Evolutionary conservation across 2,113 vertebrate genomes (phyloP).

Genomic region (Corydoras sp.): DNA sequence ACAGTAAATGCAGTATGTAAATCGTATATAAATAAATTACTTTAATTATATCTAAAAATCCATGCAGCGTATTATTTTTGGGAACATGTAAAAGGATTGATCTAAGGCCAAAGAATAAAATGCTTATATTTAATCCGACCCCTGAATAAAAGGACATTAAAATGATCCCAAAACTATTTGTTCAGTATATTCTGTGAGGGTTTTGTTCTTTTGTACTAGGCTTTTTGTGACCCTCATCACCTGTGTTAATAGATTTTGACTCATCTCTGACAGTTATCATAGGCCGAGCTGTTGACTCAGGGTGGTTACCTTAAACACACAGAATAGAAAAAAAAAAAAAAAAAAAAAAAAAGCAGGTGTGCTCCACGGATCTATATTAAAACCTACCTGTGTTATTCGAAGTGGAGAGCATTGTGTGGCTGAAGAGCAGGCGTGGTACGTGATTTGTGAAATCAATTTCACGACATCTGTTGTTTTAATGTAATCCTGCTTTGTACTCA

Average conservation of each 20-base stretch:
- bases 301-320: conserved; percentile 22
- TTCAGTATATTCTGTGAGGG: too few species aligned
- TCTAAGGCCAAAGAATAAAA: too few species aligned
- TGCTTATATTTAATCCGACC: too few species aligned
- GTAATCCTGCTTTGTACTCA: conserved; percentile 53
- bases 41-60: too few species aligned
- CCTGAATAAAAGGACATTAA: too few species aligned
- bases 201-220: too few species aligned
- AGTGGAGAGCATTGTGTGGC: conserved; percentile 38
- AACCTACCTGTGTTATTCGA: conserved; percentile 18
- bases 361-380: conserved; percentile 13
- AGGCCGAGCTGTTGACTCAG: conserved; percentile 37
- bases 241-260: conserved; percentile 9
- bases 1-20: too few species aligned
- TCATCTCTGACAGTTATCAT: conserved; percentile 21
- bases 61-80: too few species aligned
- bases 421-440: conserved; percentile 39
- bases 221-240: background rate
- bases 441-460: conserved; percentile 39
- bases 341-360: conserved; percentile 28
- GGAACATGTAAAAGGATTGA: too few species aligned
- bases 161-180: too few species aligned
- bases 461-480: conserved; percentile 64
- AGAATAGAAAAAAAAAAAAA: background rate
- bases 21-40: too few species aligned